Base-by-base conservation (phyloP, 1,140 invertebrate genomes). In the Holotrichia oblita region DNA sequence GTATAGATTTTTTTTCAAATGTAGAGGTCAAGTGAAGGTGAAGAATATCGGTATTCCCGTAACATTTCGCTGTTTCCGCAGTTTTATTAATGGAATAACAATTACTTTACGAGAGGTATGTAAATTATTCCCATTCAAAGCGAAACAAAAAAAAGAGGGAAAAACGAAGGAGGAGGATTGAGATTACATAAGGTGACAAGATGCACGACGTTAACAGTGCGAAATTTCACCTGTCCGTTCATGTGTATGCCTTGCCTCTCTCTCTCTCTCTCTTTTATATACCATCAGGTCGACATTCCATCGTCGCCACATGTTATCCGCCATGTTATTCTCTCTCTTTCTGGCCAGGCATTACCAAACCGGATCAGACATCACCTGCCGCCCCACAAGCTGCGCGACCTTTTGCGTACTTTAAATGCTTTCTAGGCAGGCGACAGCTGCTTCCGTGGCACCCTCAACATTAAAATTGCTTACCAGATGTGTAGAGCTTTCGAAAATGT, bases 321-420 rank as follows among this genome's bases (percentile, higher is more conserved):
- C 61, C 22, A 69, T 44, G 40, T 76, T 40, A 44, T 73, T 73
- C 73, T 76, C 48, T 61, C 10, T 74, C 40, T n/a, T 24, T 61
- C 78, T 41, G 27, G 27, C 27, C 6, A 14, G 48, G 48, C 17
- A 55, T n/a, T 17, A 55, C 14, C 48, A 79, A 79, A 79, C 78
- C 78, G 78, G 78, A 79, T 79, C 61, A 61, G 48, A 76, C 78
- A 76, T 79, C 78, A 79, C 78, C 78, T 79, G 78, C 78, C 78
- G 78, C 73, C 73, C 69, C 44, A 64, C 78, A 79, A 76, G 78
- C 78, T 79, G 73, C 78, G 40, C 55, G 78, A 79, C 78, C 78
- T 79, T 79, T 79, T 79, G 73, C 78, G 78, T 79, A 79, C 78
- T 79, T 69, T 73, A 40, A 79, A 76, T 79, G 78, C 73, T 79